Evolutionary conservation across 2,797 vertebrate species (phyloP), one percentile per base, ranked within the genome.

Genomic region (Cossypha dichroa): DNA sequence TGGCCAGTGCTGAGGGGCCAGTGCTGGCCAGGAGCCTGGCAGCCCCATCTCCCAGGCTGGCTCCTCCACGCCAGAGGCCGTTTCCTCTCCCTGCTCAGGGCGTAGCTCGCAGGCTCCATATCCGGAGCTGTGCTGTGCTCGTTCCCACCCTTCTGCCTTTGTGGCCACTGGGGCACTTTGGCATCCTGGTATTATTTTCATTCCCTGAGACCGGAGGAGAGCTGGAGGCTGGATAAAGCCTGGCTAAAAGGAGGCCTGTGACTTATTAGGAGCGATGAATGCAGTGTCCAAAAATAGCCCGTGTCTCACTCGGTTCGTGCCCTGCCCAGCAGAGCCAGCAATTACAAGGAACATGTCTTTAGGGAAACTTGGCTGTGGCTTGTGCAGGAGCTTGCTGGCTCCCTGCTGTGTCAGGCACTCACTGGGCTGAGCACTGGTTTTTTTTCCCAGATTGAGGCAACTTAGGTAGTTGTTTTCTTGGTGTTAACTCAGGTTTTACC

Each of bases 121-220:
- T 97, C 96, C 46, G 72, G 91, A 10, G 13, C 94, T 31, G 82
- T 7, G 69, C 88, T 1, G 8, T 7, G 83, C 36, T 4, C 1
- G 12, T 75, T 90, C 95, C 95, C 94, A 93, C 94, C 95, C 96
- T 85, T 0, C 72, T 80, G 92, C 87, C 66, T 90, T 94, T 93
- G 93, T 96, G 94, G 90, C 90, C 79, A 31, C 94, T 54, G 91
- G 93, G 82, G 88, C 78, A 80, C 2, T 91, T 91, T 90, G 91
- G 95, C 91, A 96, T 96, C 95, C 94, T 89, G 89, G 89, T 94
- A 87, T 96, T 96, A 93, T 96, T 94, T 96, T 82, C 25, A 9
- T 94, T 94, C 91, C 82, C 91, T 81, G 87, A 52, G 93, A 96
- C 62, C 10, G 2, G 79, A 94, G 96, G 89, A 94, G 26, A 91